phyloP scores from a whole-genome alignment of 2,113 vertebrate genomes.

The Daubentonia madagascariensis region DNA sequence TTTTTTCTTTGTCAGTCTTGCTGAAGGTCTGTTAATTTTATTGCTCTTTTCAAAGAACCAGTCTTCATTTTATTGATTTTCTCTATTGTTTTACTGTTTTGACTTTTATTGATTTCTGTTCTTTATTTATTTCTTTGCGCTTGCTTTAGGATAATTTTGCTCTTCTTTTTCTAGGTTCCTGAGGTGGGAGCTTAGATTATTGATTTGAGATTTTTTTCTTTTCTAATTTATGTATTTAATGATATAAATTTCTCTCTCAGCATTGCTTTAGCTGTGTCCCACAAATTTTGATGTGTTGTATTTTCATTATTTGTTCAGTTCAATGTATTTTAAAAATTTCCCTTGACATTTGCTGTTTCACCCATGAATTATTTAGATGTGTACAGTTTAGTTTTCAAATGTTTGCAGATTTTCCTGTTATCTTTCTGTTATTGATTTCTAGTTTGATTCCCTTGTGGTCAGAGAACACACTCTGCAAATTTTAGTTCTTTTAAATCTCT shows the following conservation, averaged over 20 bases:
- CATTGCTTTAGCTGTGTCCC: not conserved
- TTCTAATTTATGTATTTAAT: not conserved
- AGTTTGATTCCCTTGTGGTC: not conserved
- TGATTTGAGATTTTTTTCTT: not conserved
- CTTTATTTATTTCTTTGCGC: not conserved
- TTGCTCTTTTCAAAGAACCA: not conserved
- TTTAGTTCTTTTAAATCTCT: not conserved
- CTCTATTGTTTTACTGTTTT: not conserved
- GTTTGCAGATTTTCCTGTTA: not conserved
- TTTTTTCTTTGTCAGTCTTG: not conserved
- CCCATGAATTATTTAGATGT: not conserved
- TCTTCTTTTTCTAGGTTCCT: not conserved
- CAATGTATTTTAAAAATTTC: not conserved
- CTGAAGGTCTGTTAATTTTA: not conserved
- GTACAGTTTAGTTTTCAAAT: not conserved
- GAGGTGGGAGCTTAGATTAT: not conserved
- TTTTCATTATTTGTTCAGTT: not conserved
- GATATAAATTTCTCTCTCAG: not conserved
- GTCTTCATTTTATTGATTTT: not conserved
- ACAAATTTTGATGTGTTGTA: not conserved
- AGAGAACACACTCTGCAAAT: not conserved
- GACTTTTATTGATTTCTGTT: not conserved
- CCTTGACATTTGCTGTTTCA: not conserved
- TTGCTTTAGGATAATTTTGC: not conserved
- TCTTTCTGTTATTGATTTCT: not conserved